Evolutionary conservation across 2,113 vertebrate genomes (phyloP).

Genomic region (Caretta caretta): DNA sequence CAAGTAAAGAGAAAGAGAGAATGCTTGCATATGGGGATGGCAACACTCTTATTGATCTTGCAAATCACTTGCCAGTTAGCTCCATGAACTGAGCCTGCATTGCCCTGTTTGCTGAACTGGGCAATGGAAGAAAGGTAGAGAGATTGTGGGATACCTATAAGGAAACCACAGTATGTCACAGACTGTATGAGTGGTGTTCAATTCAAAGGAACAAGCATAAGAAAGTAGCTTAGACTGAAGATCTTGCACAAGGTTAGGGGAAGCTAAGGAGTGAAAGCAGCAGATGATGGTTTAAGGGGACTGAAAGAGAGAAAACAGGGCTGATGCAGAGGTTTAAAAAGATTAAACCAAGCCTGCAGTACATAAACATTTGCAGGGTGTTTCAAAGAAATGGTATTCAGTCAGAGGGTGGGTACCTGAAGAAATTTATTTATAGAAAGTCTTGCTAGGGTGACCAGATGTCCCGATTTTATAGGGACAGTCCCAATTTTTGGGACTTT

Average conservation of each 20-base stretch:
- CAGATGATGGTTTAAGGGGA: background rate
- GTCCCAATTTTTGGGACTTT: too few relatives aligned
- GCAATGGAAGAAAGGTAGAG: slow-evolving; percentile 10
- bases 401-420: background rate
- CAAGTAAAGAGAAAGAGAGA: slow-evolving; percentile 55
- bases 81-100: background rate
- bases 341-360: slow-evolving; percentile 18
- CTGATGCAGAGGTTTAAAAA: slow-evolving; percentile 20
- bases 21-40: slow-evolving; percentile 46
- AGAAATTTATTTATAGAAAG: slow-evolving; percentile 41
- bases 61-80: background rate
- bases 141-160: slow-evolving; percentile 21
- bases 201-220: slow-evolving; percentile 3
- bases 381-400: slow-evolving; percentile 14
- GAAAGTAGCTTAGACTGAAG: slow-evolving; percentile 24
- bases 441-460: background rate
- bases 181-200: background rate
- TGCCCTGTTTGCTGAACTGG: slow-evolving; percentile 55
- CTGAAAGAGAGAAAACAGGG: background rate
- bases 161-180: background rate
- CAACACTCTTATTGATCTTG: slow-evolving; percentile 44
- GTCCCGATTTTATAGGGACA: too few relatives aligned
- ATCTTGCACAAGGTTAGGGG: background rate
- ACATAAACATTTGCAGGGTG: slow-evolving; percentile 31
- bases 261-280: slow-evolving; percentile 3